phyloP scores from a whole-genome alignment of 2,113 vertebrate genomes.

The Ginglymostoma cirratum region DNA sequence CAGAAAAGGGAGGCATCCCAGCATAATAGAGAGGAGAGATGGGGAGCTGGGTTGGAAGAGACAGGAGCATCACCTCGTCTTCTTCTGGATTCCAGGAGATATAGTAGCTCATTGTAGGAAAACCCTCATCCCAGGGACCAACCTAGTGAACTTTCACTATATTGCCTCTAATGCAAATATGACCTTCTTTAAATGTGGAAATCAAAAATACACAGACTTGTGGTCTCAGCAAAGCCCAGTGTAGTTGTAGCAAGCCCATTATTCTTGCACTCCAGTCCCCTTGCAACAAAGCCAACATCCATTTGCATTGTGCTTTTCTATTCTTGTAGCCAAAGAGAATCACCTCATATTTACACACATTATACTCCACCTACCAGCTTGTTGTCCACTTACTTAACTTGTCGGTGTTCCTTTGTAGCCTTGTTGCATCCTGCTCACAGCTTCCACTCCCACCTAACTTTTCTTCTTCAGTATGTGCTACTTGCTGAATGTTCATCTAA shows the following conservation, averaged over 20 bases:
- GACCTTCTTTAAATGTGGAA: too few relatives aligned
- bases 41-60: too few relatives aligned
- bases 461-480: not conserved
- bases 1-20: too few relatives aligned
- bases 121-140: too few relatives aligned
- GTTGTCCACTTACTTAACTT: not conserved
- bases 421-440: not conserved
- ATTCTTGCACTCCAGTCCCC: too few relatives aligned
- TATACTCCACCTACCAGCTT: not conserved
- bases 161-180: too few relatives aligned
- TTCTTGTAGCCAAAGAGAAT: not conserved
- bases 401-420: not conserved
- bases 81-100: not conserved
- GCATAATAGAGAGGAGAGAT: too few relatives aligned
- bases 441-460: not conserved
- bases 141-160: too few relatives aligned
- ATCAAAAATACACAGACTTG: too few relatives aligned
- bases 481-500: not conserved
- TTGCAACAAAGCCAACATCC: too few relatives aligned
- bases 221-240: too few relatives aligned
- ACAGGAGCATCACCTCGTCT: not conserved
- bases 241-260: too few relatives aligned
- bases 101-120: not conserved
- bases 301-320: not conserved
- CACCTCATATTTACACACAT: not conserved